Base-by-base conservation (phyloP, 2,888 invertebrate species). In the Chalcosyrphus nemorum region DNA sequence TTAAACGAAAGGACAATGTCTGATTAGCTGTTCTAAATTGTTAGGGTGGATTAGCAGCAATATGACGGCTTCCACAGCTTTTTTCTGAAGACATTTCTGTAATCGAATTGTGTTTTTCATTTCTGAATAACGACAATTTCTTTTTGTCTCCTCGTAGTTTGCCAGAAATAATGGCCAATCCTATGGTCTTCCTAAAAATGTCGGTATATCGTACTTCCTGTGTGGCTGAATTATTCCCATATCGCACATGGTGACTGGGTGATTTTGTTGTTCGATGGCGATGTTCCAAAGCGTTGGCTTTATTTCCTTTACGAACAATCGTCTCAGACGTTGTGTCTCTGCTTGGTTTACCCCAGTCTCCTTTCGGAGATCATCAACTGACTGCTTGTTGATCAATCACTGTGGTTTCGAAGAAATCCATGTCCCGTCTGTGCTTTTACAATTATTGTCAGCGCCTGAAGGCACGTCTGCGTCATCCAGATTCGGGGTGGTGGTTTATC, bases 101-200 rank as follows among this genome's bases (percentile, higher is more conserved):
- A 59, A 2, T 0, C 59, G 59, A 13, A 59, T 24, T 5, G 21
- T 41, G 24, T 59, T 59, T 13, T 59, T 24, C 38, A 38, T 17
- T 3, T 13, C 4, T 2, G 29, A 19, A 9, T 56, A 56, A 19
- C 15, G 0, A 19, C 35, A 35, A 11, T 35, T 17, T 6, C 0
- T 2, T 0, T 9, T 56, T 4, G 56, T 56, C 19, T 56, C 56
- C 3, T 56, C 19, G 11, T 19, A 56, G 19, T 35, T 56, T 9
- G 35, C 35, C 17, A 35, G n/a, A n/a, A 56, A 56, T 17, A 56
- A 13, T 0, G 56, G 56, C 56, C 56, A 56, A 3, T 56, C 56
- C 35, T 56, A 29, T 13, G 54, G 32, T 9, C 32, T 32, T 17
- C 54, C 54, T 2, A 38, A 17, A 19, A 56, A 56, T 0, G 1